Conservation (phyloP, 2,113 vertebrate species). For the Thamnaconus septentrionalis region DNA sequence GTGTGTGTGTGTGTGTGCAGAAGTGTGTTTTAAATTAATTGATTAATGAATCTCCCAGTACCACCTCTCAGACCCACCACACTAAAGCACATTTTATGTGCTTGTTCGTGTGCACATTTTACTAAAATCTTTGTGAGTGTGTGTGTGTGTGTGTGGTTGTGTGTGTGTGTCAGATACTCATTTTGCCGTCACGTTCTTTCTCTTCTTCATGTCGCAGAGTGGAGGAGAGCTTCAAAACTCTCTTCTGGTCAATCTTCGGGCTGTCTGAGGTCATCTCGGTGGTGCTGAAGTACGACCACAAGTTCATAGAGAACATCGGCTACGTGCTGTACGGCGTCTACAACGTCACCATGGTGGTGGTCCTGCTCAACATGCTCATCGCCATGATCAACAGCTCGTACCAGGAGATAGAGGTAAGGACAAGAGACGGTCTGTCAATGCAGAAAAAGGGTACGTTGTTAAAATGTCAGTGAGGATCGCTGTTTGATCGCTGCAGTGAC, state of each 20-base stretch:
- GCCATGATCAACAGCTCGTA: constrained; percentile 99
- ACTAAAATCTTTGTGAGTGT: background rate
- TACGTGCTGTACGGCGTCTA: constrained; percentile 96
- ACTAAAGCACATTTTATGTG: constrained; percentile 17
- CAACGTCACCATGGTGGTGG: constrained; percentile 98
- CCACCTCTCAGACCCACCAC: constrained; percentile 46
- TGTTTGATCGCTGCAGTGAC: constrained; percentile 22
- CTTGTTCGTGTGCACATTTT: too few relatives aligned
- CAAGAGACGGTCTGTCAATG: background rate
- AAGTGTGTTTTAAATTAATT: constrained; percentile 57
- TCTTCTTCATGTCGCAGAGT: constrained; percentile 75
- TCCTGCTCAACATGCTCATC: constrained; percentile 97
- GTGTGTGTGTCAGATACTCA: background rate
- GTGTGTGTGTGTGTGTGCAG: constrained; percentile 8
- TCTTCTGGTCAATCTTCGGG: constrained; percentile 98
- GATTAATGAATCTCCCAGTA: constrained; percentile 58
- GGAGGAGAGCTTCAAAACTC: constrained; percentile 98
- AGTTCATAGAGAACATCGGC: constrained; percentile 98
- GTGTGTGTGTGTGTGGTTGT: constrained; percentile 12
- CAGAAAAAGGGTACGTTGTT: constrained; percentile 12
- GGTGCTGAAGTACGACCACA: constrained; percentile 97
- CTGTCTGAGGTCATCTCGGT: constrained; percentile 97
- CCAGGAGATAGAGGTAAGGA: constrained; percentile 94
- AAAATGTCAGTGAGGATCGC: constrained; percentile 37
- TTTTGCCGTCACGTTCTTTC: constrained; percentile 1